Base-by-base conservation (phyloP, 1,140 invertebrate species). In the Anadara kagoshimensis region DNA sequence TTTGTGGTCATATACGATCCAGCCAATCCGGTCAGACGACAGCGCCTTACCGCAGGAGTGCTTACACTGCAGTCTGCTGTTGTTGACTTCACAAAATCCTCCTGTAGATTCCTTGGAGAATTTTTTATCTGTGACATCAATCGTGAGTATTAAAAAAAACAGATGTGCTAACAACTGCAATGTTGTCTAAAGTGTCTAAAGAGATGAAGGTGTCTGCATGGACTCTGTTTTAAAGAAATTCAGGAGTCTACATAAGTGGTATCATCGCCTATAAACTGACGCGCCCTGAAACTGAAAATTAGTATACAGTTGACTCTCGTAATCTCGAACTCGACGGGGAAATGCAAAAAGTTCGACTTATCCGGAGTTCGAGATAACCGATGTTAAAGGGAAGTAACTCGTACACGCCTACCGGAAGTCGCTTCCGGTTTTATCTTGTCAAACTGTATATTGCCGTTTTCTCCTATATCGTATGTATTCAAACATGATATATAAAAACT, bases 211-310 rank as follows among this genome's bases (percentile, higher is more conserved):
- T 41, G 2, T 20, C 43, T 2, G n/a, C 26, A 16, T 11, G 69
- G 12, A 53, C 22, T 8, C 47, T 62, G 4, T 54, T 59, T 20
- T n/a, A 58, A 26, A 59, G 56, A 70, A 63, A 51, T 18, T 22
- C 53, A 14, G 69, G 62, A 5, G 51, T 70, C 49, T 62, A 62
- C 58, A 1, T 63, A 14, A 20, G 4, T 14, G 54, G 29, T 56
- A 8, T 56, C 11, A 49, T 18, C 18, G 47, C 47, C 10, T 49
- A 49, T 18, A 10, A 49, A 49, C 47, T 49, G 18, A 49, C 47
- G 24, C 20, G 65, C 16, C 14, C 10, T 11, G 53, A 45, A 11
- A 45, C 65, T 49, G 44, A 67, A 67, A 26, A 41, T 24, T 54
- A 20, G 65, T 67, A 8, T 56, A n/a, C n/a, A n/a, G n/a, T n/a